phyloP scores from a whole-genome alignment of 2,888 invertebrate species.

The Himalopsyche japonica region DNA sequence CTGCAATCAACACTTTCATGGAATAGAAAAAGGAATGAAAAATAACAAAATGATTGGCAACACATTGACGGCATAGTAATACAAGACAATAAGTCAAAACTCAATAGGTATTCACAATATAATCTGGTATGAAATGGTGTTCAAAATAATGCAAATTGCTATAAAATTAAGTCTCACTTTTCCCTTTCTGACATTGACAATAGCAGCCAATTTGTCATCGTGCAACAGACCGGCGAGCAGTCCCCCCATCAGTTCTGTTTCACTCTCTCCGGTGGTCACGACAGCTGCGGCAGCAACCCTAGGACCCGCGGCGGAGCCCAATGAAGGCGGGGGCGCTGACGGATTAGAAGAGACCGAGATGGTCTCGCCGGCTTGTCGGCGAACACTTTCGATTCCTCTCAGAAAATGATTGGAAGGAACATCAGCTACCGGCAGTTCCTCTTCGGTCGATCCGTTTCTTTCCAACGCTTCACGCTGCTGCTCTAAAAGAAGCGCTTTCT shows the following conservation, averaged over 20 bases:
- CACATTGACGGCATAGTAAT: too few species aligned
- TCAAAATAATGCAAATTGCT: too few species aligned
- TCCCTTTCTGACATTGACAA: slow-evolving; percentile 81
- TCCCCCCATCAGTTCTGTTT: slow-evolving; percentile 66
- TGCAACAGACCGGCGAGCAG: slow-evolving; percentile 67
- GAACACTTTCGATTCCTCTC: slow-evolving; percentile 56
- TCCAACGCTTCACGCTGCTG: slow-evolving; percentile 57
- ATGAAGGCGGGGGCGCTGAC: not conserved
- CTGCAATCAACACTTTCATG: too few species aligned
- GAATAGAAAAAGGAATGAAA: too few species aligned
- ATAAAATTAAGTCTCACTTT: slow-evolving; percentile 61
- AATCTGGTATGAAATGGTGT: too few species aligned
- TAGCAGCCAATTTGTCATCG: slow-evolving; percentile 71
- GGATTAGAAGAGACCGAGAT: not conserved
- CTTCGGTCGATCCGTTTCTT: slow-evolving; percentile 44
- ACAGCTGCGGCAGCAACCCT: not conserved
- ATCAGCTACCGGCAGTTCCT: slow-evolving; percentile 45
- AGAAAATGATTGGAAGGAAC: slow-evolving; percentile 50
- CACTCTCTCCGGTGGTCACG: slow-evolving; percentile 57
- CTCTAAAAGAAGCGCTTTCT: slow-evolving; percentile 55
- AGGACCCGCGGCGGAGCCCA: not conserved
- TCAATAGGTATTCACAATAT: too few species aligned
- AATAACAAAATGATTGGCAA: too few species aligned
- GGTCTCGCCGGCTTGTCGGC: slow-evolving; percentile 49
- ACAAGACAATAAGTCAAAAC: too few species aligned